Conservation (phyloP, 1,140 invertebrate genomes). For the Limonius californicus region DNA sequence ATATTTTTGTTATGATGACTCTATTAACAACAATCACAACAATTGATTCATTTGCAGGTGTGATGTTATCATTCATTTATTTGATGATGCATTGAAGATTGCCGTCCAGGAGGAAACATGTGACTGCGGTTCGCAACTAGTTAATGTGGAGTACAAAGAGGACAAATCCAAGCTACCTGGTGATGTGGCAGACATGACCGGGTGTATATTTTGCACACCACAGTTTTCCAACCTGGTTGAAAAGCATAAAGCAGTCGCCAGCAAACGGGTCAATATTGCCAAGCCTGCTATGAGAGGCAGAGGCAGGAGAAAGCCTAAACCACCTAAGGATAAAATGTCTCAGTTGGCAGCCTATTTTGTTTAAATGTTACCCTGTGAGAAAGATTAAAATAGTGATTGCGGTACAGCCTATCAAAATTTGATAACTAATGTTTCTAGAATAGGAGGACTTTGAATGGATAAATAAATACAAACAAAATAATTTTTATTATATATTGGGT, state of each 20-base stretch:
- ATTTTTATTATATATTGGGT: no score
- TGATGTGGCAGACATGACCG: slow-evolving; percentile 77
- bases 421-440: no score
- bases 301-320: no score
- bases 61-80: no score
- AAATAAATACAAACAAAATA: no score
- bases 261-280: slow-evolving; percentile 39
- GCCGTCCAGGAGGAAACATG: slow-evolving; percentile 73
- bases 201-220: slow-evolving; percentile 90
- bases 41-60: slow-evolving; percentile 60
- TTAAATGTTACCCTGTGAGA: no score
- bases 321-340: no score
- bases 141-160: slow-evolving; percentile 85
- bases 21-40: background rate
- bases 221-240: slow-evolving; percentile 80
- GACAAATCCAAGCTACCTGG: slow-evolving; percentile 83
- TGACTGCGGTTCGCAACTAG: slow-evolving; percentile 81
- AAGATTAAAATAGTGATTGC: no score
- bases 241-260: slow-evolving; percentile 77
- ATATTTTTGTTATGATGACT: background rate
- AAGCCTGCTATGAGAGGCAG: slow-evolving; percentile 37
- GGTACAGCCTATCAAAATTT: no score
- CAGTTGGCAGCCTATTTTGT: no score
- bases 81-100: slow-evolving; percentile 90
- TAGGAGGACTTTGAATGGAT: no score